Conservation (phyloP, 2,797 vertebrate species). For the Podargus strigoides region DNA sequence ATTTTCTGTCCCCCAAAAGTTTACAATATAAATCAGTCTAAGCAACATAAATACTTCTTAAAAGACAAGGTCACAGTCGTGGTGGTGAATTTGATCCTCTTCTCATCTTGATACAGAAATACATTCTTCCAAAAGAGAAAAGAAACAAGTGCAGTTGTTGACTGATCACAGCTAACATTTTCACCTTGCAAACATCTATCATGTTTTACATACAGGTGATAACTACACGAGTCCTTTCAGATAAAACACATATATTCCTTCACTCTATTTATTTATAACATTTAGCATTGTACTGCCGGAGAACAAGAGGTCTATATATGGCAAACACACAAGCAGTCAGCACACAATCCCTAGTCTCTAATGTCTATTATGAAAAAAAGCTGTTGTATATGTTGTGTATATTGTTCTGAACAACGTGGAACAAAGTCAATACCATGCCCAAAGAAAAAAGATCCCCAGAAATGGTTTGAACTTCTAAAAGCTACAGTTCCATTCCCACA, state of each 20-base stretch:
- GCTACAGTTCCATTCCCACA: background rate
- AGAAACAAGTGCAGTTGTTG: background rate
- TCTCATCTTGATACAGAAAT: background rate
- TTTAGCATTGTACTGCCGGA: background rate
- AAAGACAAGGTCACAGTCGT: background rate
- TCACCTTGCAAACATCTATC: background rate
- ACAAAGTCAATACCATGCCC: background rate
- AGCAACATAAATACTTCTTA: background rate
- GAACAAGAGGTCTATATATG: background rate
- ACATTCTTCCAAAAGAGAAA: background rate
- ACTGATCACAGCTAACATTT: background rate
- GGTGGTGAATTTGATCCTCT: background rate
- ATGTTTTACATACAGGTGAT: background rate
- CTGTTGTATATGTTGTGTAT: background rate
- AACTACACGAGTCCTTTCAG: background rate
- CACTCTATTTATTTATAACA: background rate
- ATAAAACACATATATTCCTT: background rate
- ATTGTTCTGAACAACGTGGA: background rate
- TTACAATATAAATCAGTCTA: background rate
- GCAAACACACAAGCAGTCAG: background rate
- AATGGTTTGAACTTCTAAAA: background rate
- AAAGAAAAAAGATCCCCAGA: background rate
- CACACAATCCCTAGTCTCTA: background rate
- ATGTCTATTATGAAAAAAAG: background rate
- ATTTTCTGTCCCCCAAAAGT: background rate